Base-by-base conservation (phyloP, 2,797 vertebrate species). In the Chiroxiphia lanceolata region DNA sequence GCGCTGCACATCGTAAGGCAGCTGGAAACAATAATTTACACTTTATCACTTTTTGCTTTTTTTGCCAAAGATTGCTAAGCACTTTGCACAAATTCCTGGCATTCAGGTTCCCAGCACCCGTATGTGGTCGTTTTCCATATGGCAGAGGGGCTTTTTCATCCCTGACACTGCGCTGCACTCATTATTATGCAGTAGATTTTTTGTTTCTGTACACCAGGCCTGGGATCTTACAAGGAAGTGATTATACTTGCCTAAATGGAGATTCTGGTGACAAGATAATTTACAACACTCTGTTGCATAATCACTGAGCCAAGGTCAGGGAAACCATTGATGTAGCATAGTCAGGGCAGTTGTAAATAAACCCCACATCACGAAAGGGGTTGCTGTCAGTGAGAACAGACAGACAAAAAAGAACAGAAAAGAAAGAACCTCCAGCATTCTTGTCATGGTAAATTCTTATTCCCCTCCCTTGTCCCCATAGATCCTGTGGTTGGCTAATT, bases 181-280 rank as follows among this genome's bases (percentile, higher is more conserved):
- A 75, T 96, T 91, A 92, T 63, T 92, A 95, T 93, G 89, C 94
- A 57, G 82, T 6, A 60, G 77, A 67, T 51, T 87, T 94, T 93
- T 94, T 95, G 80, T 79, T 94, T 65, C 68, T 89, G 63, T 77
- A 87, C 82, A 65, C 79, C 65, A 83, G 82, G 85, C 92, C 85
- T 61, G 76, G 72, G 57, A 71, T 83, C 91, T 94, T 91, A 95
- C 92, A 96, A 90, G 91, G 83, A 94, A 85, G 71, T 36, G 91
- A 96, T 96, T 96, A 96, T 95, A 69, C 76, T 96, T 56, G 83
- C 89, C 85, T 93, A 96, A 95, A 96, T 63, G 82, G 95, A 87
- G 89, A 91, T 92, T 57, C 72, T 92, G 82, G 89, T 81, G 96
- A 95, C 95, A 90, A 96, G 94, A 96, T 96, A 96, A 95, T 96